A percentile compares a stretch with the other conserved stretches of the same genome.
Conservation (phyloP, 2,113 vertebrate genomes). For the Cacatua alba region DNA sequence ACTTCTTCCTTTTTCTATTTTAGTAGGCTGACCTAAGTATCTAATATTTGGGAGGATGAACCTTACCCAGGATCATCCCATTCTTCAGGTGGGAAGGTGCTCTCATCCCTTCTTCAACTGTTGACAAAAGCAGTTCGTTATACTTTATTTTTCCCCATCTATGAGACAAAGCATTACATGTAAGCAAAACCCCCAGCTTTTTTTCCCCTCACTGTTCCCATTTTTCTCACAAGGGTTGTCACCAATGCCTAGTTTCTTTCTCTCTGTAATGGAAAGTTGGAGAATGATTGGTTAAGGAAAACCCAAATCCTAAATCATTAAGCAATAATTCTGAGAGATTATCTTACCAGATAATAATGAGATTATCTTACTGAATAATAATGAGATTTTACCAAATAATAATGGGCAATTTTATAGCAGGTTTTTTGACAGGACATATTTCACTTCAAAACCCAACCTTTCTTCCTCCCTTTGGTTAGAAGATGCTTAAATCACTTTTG, state of each 20-base stretch:
- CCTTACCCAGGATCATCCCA: neutral
- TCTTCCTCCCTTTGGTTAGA: conserved; percentile 49
- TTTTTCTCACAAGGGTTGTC: conserved; percentile 43
- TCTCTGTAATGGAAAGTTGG: conserved; percentile 55
- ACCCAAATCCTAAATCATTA: conserved; percentile 53
- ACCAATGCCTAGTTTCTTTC: neutral
- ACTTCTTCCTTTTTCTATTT: neutral
- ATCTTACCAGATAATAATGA: conserved; percentile 46
- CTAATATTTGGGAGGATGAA: neutral
- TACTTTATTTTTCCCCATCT: neutral
- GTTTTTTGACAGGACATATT: conserved; percentile 65
- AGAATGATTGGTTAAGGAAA: conserved; percentile 40
- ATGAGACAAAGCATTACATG: neutral
- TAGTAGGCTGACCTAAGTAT: neutral
- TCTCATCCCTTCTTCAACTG: neutral
- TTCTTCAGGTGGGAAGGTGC: neutral
- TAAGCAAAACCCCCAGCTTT: neutral
- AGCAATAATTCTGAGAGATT: conserved; percentile 62
- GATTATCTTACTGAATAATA: too few species aligned
- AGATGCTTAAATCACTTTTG: conserved; percentile 73
- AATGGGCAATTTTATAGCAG: conserved; percentile 46
- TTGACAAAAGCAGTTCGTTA: neutral
- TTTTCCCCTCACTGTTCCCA: neutral
- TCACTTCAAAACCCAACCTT: conserved; percentile 56
- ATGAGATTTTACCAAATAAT: neutral